phyloP scores from a whole-genome alignment of 1,140 invertebrate genomes.

The Drosophila elegans region DNA sequence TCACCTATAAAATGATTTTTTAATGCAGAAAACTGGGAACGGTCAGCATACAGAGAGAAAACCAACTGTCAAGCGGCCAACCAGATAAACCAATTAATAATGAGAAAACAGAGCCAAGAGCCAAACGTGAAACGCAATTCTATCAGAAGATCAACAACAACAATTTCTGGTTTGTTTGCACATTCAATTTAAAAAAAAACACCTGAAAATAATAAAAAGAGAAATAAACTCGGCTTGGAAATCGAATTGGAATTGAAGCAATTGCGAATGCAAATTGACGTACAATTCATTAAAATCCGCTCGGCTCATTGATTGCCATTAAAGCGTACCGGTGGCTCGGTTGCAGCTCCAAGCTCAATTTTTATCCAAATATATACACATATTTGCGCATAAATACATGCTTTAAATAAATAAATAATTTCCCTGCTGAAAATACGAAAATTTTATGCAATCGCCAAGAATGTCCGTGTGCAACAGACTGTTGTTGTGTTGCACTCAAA shows the following conservation, averaged over 20 bases:
- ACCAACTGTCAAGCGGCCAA: slow-evolving; percentile 40
- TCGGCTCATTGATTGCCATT: slow-evolving; percentile 65
- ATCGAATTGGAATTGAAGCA: slow-evolving; percentile 62
- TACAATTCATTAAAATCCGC: slow-evolving; percentile 74
- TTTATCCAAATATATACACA: slow-evolving; percentile 18
- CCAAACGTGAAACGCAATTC: slow-evolving; percentile 49
- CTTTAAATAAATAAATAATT: slow-evolving; percentile 47
- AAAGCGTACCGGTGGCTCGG: slow-evolving; percentile 48
- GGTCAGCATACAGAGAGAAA: slow-evolving; percentile 13
- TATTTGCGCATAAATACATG: slow-evolving; percentile 30
- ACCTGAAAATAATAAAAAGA: slow-evolving; percentile 14
- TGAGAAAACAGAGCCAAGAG: slow-evolving; percentile 54
- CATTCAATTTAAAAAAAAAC: slow-evolving; percentile 62
- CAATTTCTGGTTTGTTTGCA: slow-evolving; percentile 42
- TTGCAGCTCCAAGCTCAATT: slow-evolving; percentile 36
- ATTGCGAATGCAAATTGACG: slow-evolving; percentile 70
- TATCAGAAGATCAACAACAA: slow-evolving; percentile 51
- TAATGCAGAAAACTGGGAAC: slow-evolving; percentile 20
- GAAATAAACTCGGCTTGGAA: slow-evolving; percentile 32
- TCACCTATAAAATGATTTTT: slow-evolving; percentile 43
- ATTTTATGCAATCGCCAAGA: slow-evolving; percentile 1
- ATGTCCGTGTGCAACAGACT: slow-evolving; percentile 16
- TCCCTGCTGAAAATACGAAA: slow-evolving; percentile 30
- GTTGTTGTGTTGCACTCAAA: slow-evolving; percentile 3
- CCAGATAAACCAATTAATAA: slow-evolving; percentile 63